Base-by-base conservation (phyloP, 2,113 vertebrate genomes). In the Callipepla squamata region DNA sequence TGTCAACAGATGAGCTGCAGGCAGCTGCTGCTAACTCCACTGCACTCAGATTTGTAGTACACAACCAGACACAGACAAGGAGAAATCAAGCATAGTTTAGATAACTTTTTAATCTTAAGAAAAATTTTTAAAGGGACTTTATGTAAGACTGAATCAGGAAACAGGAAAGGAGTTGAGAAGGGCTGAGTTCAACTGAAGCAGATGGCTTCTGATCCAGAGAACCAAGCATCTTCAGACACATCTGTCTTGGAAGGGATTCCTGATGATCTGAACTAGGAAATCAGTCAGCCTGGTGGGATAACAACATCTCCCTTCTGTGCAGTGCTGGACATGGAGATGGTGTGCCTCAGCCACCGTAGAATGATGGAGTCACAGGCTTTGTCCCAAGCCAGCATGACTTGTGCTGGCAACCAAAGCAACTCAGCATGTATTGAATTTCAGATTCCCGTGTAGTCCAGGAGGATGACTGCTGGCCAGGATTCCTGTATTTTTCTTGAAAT, bases 1-100 rank as follows among this genome's bases (percentile, higher is more conserved):
- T 87, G 91, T 89, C 85, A 95, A 25, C 30, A 77, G 75, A 94
- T 67, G 96, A 87, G 69, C 75, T 93, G 92, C 95, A 96, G 91
- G 95, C 96, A 97, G 93, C 92, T 95, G 62, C 66, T 69, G 62
- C 78, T 59, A 78, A 25, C 45, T 87, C 69, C 22, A 7, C 91
- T 50, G 59, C 11, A 70, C 88, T 92, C 87, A 65, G 66, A 28
- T 65, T 70, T 73, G 48, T 79, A 40, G 51, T 38, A 25, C 5
- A 0, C n/a, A 42, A 26, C 69, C 28, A 28, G 77, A 68, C 55
- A 63, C 70, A 72, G 90, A 44, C 69, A 77, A 45, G 78, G 59
- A 85, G 23, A 23, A 86, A 53, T 57, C 19, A 47, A 45, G 19
- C 38, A 22, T 17, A 78, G 76, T 11, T 70, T 57, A 42, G 55